phyloP scores from a whole-genome alignment of 1,140 invertebrate genomes.

The Aradophagus sp. region DNA sequence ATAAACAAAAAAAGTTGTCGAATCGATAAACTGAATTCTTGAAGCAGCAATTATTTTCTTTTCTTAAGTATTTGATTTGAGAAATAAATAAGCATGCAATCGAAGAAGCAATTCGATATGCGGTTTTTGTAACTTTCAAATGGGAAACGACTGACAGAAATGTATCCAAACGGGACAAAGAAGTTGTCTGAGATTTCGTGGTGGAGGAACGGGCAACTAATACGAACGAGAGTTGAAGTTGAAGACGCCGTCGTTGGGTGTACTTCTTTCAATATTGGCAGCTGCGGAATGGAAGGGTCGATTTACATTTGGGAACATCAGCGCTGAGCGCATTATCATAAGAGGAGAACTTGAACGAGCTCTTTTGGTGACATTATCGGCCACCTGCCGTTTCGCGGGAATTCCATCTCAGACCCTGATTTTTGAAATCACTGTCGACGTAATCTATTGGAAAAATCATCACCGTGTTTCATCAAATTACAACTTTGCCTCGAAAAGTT shows the following conservation, averaged over 20 bases:
- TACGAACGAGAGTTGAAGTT: conserved; percentile 41
- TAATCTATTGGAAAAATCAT: conserved; percentile 49
- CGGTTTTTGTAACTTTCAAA: no score
- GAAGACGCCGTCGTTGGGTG: conserved; percentile 9
- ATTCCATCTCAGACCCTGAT: conserved; percentile 44
- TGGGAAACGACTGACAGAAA: no score
- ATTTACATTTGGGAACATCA: conserved; percentile 66
- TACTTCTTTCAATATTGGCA: conserved; percentile 56
- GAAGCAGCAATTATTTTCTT: no score
- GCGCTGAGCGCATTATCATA: conserved; percentile 63
- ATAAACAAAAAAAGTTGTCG: no score
- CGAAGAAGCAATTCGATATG: no score
- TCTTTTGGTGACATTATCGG: conserved; percentile 62
- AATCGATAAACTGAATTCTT: no score
- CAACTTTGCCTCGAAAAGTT: conserved; percentile 1
- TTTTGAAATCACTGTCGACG: conserved; percentile 33
- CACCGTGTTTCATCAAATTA: conserved; percentile 4
- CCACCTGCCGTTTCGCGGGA: conserved; percentile 63
- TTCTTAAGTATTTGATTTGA: no score
- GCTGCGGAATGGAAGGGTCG: conserved; percentile 43
- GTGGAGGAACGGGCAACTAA: conserved; percentile 18
- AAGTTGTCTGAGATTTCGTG: conserved; percentile 25
- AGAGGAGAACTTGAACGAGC: conserved; percentile 58
- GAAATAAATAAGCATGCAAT: no score
- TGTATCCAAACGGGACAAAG: conserved; percentile 7